Conservation (phyloP, 2,888 invertebrate species). For the Clusia tigrina region DNA sequence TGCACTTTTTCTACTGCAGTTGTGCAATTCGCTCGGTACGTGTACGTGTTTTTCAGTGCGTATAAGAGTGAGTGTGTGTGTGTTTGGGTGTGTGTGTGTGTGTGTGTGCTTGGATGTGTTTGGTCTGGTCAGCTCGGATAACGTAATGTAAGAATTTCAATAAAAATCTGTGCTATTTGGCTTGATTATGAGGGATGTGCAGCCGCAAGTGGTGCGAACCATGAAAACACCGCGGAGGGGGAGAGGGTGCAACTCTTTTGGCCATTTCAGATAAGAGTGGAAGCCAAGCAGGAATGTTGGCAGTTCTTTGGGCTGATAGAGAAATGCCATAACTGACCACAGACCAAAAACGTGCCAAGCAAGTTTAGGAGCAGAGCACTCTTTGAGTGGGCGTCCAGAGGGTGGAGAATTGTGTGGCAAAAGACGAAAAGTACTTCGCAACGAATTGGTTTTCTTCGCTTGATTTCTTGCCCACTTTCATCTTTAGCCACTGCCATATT, state of each 20-base stretch:
- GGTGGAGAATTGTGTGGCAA: too few relatives aligned
- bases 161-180: conserved; percentile 2
- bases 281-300: neutral
- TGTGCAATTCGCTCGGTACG: too few relatives aligned
- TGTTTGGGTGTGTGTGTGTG: too few relatives aligned
- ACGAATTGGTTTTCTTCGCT: neutral
- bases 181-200: conserved; percentile 15
- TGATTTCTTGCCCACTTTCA: neutral
- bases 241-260: neutral
- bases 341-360: too few relatives aligned
- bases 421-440: too few relatives aligned
- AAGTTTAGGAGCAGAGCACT: too few relatives aligned
- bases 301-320: neutral
- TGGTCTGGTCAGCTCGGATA: neutral
- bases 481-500: neutral
- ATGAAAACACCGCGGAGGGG: too few relatives aligned
- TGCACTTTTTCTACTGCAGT: neutral
- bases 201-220: too few relatives aligned
- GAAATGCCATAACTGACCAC: too few relatives aligned
- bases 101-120: neutral
- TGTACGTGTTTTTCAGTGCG: conserved; percentile 10
- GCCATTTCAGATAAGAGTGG: neutral
- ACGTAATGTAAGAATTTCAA: neutral
- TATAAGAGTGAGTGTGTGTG: neutral
- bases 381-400: too few relatives aligned